Base-by-base conservation (phyloP, 2,797 vertebrate species). In the Craterocephalus amniculus region DNA sequence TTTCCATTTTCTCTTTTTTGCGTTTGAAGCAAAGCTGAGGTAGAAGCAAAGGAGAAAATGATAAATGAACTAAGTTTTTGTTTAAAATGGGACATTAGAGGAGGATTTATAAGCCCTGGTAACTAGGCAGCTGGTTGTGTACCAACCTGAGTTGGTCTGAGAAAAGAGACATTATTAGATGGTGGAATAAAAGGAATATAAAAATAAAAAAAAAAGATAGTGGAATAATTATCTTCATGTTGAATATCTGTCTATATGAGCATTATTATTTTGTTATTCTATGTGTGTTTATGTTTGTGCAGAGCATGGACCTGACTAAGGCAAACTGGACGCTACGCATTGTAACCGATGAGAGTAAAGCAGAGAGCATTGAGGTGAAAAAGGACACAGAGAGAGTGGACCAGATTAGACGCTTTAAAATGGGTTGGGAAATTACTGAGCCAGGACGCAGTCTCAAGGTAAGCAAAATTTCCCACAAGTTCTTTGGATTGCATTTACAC, bases 371-470 rank as follows among this genome's bases (percentile, higher is more conserved):
- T 0, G 90, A 95, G 38, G 79, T 97, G 69, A 96, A 81, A 80
- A 97, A 93, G 89, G 97, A 99, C 82, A 96, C 94, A 0, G 94
- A 96, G 64, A 90, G 93, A 86, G 67, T 71, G 48, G 96, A 97
- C 61, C 91, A 97, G 85, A 97, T 99, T 78, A 95, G 81, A 90
- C 93, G 95, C 72, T 93, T 96, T 85, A 97, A 98, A 88, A 91
- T 91, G 72, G 94, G 95, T 24, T 98, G 97, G 97, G 96, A 97
- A 80, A 83, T 79, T 22, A 92, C 90, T 0, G 95, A 98, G 58
- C 94, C 95, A 0, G 97, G 97, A 63, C 94, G 97, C 71, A 81
- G 88, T 43, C 77, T 90, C 74, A 98, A 96, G 96, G 97, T 98
- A 89, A 68, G 16, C 9, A n/a, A 35, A 14, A 56, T 7, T 16